phyloP scores from a whole-genome alignment of 2,113 vertebrate species.

The Lagenorhynchus albirostris region DNA sequence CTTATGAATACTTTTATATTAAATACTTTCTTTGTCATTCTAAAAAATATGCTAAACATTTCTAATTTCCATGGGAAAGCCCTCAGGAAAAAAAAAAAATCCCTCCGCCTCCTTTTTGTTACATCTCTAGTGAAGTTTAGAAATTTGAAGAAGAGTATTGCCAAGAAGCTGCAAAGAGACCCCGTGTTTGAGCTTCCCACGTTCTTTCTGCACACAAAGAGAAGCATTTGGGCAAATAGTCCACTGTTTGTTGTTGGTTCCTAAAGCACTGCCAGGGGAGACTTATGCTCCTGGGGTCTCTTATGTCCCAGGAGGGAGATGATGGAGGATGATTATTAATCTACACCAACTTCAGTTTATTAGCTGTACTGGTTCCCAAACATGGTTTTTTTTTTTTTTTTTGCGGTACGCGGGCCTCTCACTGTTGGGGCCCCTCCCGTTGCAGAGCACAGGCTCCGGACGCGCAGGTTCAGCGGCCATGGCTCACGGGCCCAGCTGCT shows the following conservation, averaged over 20 bases:
- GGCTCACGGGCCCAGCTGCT: too few relatives aligned
- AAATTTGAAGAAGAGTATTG: neutral
- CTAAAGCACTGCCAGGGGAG: slow-evolving; percentile 64
- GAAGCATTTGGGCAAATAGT: slow-evolving; percentile 49
- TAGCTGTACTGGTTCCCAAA: slow-evolving; percentile 28
- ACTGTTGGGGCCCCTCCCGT: too few relatives aligned
- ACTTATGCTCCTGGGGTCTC: slow-evolving; percentile 44
- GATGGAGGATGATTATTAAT: slow-evolving; percentile 70
- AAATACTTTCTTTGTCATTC: neutral
- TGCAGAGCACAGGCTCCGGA: too few relatives aligned
- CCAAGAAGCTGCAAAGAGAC: neutral
- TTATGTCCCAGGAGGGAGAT: slow-evolving; percentile 50
- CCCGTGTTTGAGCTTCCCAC: neutral
- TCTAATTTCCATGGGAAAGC: neutral
- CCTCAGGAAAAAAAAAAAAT: neutral
- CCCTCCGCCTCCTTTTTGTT: neutral
- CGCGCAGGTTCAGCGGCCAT: too few relatives aligned
- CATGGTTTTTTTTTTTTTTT: neutral
- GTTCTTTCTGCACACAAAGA: neutral
- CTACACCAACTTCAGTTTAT: neutral
- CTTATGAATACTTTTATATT: slow-evolving; percentile 4
- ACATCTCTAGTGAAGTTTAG: neutral
- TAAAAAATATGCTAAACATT: neutral
- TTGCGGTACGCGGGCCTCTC: too few relatives aligned
- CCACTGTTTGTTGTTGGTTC: slow-evolving; percentile 70